Evolutionary conservation across 2,113 vertebrate genomes (phyloP).

Genomic region (Murina feae): DNA sequence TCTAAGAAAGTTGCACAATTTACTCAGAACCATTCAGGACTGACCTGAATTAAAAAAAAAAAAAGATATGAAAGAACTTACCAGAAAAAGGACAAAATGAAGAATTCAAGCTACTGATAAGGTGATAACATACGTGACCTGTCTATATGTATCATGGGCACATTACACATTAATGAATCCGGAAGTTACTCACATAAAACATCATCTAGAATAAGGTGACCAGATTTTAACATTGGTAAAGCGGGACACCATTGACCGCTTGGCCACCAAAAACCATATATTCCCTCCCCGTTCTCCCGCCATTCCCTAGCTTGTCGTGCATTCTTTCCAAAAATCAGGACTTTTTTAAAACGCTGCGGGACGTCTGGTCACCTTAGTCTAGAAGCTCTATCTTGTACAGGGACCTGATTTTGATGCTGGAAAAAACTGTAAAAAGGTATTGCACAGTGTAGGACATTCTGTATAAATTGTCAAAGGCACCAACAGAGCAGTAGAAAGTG

Average conservation of each 20-base stretch:
- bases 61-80: slow-evolving; percentile 15
- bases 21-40: background rate
- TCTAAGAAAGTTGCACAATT: background rate
- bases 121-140: background rate
- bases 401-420: background rate
- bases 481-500: slow-evolving; percentile 30
- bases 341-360: no score
- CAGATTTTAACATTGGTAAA: no score
- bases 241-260: no score
- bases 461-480: slow-evolving; percentile 36
- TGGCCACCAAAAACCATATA: no score
- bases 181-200: slow-evolving; percentile 31
- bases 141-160: background rate
- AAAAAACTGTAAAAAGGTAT: background rate
- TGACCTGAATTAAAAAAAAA: background rate
- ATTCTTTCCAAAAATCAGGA: no score
- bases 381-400: background rate
- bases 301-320: no score
- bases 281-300: no score
- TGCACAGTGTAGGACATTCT: background rate
- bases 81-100: slow-evolving; percentile 17
- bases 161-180: background rate
- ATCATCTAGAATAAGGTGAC: background rate
- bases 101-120: slow-evolving; percentile 30
- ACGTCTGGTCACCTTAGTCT: no score